A percentile compares a stretch with the other conserved stretches of the same genome.
Evolutionary conservation across 1,140 invertebrate genomes (phyloP).

Genomic region (Trachymyrmex cornetzi): DNA sequence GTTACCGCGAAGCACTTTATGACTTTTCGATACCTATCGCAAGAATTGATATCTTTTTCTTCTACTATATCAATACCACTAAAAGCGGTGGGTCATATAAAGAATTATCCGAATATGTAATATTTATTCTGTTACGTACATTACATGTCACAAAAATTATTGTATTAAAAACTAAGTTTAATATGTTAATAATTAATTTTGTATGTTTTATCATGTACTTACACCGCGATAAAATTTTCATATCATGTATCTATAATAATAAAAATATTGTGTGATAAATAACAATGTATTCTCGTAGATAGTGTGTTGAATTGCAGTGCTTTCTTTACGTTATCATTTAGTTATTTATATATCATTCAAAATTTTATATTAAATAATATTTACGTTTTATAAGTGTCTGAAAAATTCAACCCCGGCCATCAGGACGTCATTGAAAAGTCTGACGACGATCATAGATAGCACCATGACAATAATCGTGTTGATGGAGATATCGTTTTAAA

Average conservation of each 20-base stretch:
- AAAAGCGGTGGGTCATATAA: too few species aligned
- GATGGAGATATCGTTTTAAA: not conserved
- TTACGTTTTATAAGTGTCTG: not conserved
- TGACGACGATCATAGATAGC: not conserved
- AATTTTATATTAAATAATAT: not conserved
- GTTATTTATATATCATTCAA: not conserved
- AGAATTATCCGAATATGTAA: not conserved
- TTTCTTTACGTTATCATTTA: not conserved
- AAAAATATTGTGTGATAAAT: not conserved
- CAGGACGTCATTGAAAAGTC: not conserved
- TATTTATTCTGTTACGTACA: not conserved
- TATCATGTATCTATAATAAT: not conserved
- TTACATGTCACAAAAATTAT: not conserved
- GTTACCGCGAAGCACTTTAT: slow-evolving; percentile 9
- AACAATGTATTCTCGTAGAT: not conserved
- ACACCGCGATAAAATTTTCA: not conserved
- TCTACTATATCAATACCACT: not conserved
- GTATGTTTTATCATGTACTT: not conserved
- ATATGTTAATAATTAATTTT: not conserved
- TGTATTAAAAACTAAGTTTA: not conserved
- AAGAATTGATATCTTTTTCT: slow-evolving; percentile 1
- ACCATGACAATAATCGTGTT: not conserved
- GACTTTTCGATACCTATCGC: not conserved
- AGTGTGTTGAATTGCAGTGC: not conserved
- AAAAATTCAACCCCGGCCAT: not conserved